Evolutionary conservation across 2,113 vertebrate genomes (phyloP).

Genomic region (Mola mola): DNA sequence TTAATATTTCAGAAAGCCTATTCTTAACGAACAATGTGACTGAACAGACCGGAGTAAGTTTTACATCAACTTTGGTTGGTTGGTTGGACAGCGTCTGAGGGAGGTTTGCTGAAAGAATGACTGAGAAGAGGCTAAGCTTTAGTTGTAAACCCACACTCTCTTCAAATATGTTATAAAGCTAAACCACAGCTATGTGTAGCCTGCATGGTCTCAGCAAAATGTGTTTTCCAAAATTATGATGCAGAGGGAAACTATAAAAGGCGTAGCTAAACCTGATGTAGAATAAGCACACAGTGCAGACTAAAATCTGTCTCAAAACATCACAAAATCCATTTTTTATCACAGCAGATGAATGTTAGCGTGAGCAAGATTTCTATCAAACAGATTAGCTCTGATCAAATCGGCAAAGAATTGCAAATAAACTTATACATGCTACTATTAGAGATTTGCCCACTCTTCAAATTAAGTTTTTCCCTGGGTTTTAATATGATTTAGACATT

Average conservation of each 20-base stretch:
- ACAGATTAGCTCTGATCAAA: too few species aligned
- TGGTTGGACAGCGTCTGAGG: not conserved
- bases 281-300: too few species aligned
- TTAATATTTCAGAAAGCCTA: not conserved
- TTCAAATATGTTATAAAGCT: constrained; percentile 53
- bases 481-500: not conserved
- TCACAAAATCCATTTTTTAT: not conserved
- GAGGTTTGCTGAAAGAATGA: constrained; percentile 36
- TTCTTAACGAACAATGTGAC: not conserved
- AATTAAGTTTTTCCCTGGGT: too few species aligned
- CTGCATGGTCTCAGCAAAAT: constrained; percentile 39
- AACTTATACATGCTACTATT: too few species aligned
- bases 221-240: constrained; percentile 38
- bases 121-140: constrained; percentile 44
- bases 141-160: constrained; percentile 47
- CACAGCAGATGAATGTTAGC: too few species aligned
- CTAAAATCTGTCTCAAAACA: not conserved
- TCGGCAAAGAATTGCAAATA: too few species aligned
- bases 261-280: too few species aligned
- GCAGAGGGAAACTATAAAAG: not conserved
- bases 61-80: not conserved
- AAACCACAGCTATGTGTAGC: constrained; percentile 57
- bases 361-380: too few species aligned
- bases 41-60: not conserved
- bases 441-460: too few species aligned